These are phyloP conservation scores for Eunapius fragilis DNA, from an alignment of 37 sponge, comb jelly and placozoan genomes.

Conservation along the genomic window DNA sequence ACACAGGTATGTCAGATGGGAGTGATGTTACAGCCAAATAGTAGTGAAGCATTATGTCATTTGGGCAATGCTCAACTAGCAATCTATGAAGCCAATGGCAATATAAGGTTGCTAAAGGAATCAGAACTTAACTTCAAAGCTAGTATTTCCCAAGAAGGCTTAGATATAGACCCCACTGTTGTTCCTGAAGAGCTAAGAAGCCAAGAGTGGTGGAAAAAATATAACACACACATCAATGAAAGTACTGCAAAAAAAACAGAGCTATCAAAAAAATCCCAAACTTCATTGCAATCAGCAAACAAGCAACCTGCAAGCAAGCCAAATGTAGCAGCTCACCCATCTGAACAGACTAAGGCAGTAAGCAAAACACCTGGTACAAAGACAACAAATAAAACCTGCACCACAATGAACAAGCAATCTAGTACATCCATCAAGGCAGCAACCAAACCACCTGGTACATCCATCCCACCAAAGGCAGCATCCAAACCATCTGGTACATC, in stretches of 20 bases:
- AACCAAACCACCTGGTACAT: background rate
- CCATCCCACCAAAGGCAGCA: slow-evolving; percentile 21
- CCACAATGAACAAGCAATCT: slow-evolving; percentile 13
- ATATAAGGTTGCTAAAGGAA: slow-evolving; percentile 39
- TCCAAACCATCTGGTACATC: background rate
- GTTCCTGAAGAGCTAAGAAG: slow-evolving; percentile 58
- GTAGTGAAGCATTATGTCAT: slow-evolving; percentile 78
- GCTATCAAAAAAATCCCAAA: background rate
- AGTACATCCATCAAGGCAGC: slow-evolving; percentile 5
- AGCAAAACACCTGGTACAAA: slow-evolving; percentile 7
- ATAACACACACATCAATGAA: background rate
- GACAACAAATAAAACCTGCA: background rate
- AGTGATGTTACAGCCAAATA: slow-evolving; percentile 76
- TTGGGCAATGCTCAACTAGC: slow-evolving; percentile 86
- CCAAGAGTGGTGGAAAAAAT: slow-evolving; percentile 85
- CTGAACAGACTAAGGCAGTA: slow-evolving; percentile 9
- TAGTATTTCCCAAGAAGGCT: slow-evolving; percentile 81
- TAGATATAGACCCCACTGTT: slow-evolving; percentile 21
- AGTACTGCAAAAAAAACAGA: background rate
- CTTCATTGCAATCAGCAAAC: background rate
- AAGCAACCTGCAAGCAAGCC: slow-evolving; percentile 25
- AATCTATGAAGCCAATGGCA: slow-evolving; percentile 66
- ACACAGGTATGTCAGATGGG: slow-evolving; percentile 75
- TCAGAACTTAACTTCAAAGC: slow-evolving; percentile 90
- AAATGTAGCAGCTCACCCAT: slow-evolving; percentile 15